phyloP scores from a whole-genome alignment of 1,140 invertebrate genomes.

The Lepidotrigona ventralis region DNA sequence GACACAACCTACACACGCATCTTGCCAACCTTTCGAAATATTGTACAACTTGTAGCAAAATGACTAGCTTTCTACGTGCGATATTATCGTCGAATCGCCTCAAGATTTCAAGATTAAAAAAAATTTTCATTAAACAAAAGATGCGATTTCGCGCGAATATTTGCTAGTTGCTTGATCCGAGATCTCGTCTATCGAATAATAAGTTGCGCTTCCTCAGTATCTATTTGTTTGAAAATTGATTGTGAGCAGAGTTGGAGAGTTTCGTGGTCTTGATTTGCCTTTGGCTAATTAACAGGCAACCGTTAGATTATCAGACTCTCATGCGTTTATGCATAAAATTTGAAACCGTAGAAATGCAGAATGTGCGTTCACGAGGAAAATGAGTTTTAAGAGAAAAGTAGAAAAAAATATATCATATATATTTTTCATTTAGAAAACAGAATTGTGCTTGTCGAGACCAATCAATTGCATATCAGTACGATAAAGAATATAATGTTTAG shows the following conservation, averaged over 20 bases:
- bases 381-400: too few relatives aligned
- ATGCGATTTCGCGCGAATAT: background rate
- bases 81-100: background rate
- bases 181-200: background rate
- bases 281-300: too few relatives aligned
- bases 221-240: background rate
- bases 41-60: background rate
- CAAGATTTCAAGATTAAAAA: too few relatives aligned
- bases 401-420: too few relatives aligned
- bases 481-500: too few relatives aligned
- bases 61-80: background rate
- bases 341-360: too few relatives aligned
- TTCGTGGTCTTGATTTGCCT: background rate
- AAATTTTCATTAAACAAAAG: background rate
- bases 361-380: too few relatives aligned
- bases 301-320: too few relatives aligned
- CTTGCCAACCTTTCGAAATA: slow-evolving; percentile 9
- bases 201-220: background rate
- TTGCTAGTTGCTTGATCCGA: background rate
- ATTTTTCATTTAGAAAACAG: too few relatives aligned
- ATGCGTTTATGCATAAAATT: too few relatives aligned
- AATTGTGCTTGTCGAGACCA: too few relatives aligned
- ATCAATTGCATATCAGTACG: too few relatives aligned
- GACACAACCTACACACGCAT: background rate
- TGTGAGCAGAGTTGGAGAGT: background rate